phyloP scores from a whole-genome alignment of 1,140 invertebrate species.

The Dreissena polymorpha region DNA sequence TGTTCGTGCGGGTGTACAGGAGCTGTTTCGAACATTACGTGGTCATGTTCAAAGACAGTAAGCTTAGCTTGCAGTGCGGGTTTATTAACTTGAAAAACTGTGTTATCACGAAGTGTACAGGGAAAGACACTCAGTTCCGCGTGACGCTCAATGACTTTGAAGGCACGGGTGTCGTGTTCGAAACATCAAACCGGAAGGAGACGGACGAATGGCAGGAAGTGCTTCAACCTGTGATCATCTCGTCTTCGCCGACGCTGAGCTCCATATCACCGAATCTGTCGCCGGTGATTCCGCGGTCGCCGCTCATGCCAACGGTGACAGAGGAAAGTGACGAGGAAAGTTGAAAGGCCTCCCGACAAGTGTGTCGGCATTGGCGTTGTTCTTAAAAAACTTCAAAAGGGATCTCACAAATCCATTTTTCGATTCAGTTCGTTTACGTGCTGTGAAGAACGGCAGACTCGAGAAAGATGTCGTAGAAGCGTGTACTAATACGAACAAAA shows the following conservation, averaged over 20 bases:
- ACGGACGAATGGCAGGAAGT: conserved; percentile 47
- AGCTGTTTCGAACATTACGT: conserved; percentile 58
- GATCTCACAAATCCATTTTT: no score
- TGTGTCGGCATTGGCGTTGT: no score
- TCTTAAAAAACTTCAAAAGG: no score
- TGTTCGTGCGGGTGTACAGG: conserved; percentile 58
- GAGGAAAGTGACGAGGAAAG: conserved; percentile 55
- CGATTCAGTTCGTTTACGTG: no score
- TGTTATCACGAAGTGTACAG: conserved; percentile 24
- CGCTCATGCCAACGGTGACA: conserved; percentile 50
- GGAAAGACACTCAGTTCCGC: conserved; percentile 42
- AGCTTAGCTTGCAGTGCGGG: conserved; percentile 43
- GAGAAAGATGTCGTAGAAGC: no score
- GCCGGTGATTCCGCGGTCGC: conserved; percentile 53
- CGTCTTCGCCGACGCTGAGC: conserved; percentile 39
- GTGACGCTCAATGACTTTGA: conserved; percentile 57
- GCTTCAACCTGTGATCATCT: conserved; percentile 30
- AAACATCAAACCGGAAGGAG: conserved; percentile 9
- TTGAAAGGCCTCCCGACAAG: background rate
- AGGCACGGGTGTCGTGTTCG: conserved; percentile 54
- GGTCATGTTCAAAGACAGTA: conserved; percentile 54
- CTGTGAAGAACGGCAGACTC: no score
- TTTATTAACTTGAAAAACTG: conserved; percentile 60
- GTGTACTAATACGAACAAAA: no score
- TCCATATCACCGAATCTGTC: conserved; percentile 53